Evolutionary conservation across 2,888 invertebrate species (phyloP), one percentile per base, ranked within the genome.

Genomic region (Strigamia transsilvanica): DNA sequence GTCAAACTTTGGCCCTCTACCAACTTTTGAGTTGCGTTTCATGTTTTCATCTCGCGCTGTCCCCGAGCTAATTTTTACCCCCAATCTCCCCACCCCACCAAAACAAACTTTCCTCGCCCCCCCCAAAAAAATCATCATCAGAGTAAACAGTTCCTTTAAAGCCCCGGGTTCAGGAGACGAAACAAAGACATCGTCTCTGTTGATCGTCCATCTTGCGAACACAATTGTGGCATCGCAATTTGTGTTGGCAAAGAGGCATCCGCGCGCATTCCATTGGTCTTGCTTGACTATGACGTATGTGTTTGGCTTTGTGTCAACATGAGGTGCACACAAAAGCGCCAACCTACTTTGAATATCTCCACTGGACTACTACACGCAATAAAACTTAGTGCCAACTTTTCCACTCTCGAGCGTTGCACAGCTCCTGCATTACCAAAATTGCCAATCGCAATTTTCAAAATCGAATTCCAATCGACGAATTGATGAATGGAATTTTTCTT

Each of bases 241-340:
- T 56, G 73, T 73, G 73, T 73, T 73, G 73, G 73, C 73, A 73
- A 73, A 12, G 73, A 73, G 73, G 32, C 73, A 73, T 73, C 27
- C 73, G 73, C 23, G 73, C 23, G 32, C 73, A 73, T 73, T 73
- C 73, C 73, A 73, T 73, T 73, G 73, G 73, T 73, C 73, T 73
- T 73, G 73, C 27, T 27, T 73, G 73, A 73, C 73, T 73, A 73
- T 73, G 73, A 73, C 73, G 73, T 73, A 73, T 73, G 73, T 73
- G 73, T 73, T 73, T 73, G 73, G 73, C 73, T 73, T 73, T 73
- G 73, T 73, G 73, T 73, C 73, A 73, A 73, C 73, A 73, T 73
- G 73, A 73, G 73, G 73, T 73, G 73, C 73, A 32, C 73, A 73
- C 73, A 73, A 73, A 73, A 73, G 73, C 27, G 4, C 73, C 27